Evolutionary conservation across 1,140 invertebrate species (phyloP), one percentile per base, ranked within the genome.

Genomic region (Forficula auricularia): DNA sequence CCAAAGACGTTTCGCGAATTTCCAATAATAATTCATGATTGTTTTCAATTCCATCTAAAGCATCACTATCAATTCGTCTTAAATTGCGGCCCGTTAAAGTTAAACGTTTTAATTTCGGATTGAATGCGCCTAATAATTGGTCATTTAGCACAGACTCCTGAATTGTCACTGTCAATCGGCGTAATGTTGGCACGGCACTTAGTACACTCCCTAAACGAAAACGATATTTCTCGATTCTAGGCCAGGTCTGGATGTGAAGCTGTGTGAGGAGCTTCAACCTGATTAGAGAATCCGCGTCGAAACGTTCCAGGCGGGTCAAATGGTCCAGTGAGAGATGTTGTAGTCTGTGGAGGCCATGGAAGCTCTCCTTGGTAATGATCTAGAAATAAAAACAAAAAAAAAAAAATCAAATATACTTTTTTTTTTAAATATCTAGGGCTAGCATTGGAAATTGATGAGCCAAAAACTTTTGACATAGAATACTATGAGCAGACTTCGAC

Each of bases 21-120:
- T 73, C 70, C 6, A 88, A 65, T 46, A 75, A 68, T 40, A 89
- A 62, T 51, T 83, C 79, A 42, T 77, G 53, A 34, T 54, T 57
- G 32, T 52, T 53, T 36, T 59, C 54, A 14, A 59, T 47, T 1
- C 12, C 70, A 2, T 64, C 58, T 48, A 88, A 79, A 8, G 81
- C 80, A 36, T 80, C 75, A 1, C 72, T 65, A 0, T 73, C 68
- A 44, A 88, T 78, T 27, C 57, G 64, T 47, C 72, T 71, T 33
- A 89, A 65, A 49, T 73, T 72, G 32, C 56, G 56, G 10, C 85
- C 86, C 35, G 75, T 80, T 40, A 90, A 79, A 52, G 83, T 79
- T 18, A 90, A 57, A 47, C 83, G 75, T 42, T 75, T 70, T 12
- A 90, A 64, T 54, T 85, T 85, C 0, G 61, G 60, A 12, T 72